These are phyloP conservation scores for Pseudotriccus pelzelni DNA, from an alignment of 2,797 vertebrate species.

Conservation along the genomic window DNA sequence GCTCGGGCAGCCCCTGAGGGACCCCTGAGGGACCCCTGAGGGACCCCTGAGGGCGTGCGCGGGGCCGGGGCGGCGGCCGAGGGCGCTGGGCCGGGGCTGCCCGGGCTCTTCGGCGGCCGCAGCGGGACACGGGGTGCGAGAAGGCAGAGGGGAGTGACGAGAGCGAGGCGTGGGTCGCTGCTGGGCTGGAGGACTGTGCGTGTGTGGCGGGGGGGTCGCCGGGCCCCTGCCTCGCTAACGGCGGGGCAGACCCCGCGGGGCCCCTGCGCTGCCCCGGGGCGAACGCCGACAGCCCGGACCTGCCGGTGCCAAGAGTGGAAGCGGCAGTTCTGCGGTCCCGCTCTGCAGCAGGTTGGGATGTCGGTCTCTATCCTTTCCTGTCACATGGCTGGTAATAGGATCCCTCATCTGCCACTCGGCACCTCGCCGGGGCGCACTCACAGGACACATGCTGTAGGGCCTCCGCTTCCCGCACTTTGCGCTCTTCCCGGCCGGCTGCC, in stretches of 20 bases:
- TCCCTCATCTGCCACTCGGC: conserved; percentile 74
- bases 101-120: not conserved
- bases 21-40: not conserved
- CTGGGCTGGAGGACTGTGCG: no score
- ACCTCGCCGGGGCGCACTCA: conserved; percentile 59
- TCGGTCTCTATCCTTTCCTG: conserved; percentile 80
- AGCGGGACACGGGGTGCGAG: not conserved
- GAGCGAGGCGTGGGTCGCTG: not conserved
- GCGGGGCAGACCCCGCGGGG: not conserved
- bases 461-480: conserved; percentile 47
- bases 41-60: not conserved
- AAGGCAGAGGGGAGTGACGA: not conserved
- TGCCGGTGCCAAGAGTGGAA: not conserved
- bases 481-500: not conserved
- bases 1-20: rapidly evolving
- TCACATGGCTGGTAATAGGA: conserved; percentile 90
- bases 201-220: not conserved
- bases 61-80: not conserved
- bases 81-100: not conserved
- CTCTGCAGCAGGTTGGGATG: conserved; percentile 43
- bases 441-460: conserved; percentile 60
- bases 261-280: not conserved
- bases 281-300: not conserved
- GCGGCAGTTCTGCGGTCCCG: not conserved
- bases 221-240: not conserved